Base-by-base conservation (phyloP, 2,113 vertebrate genomes). In the Microtus ochrogaster region DNA sequence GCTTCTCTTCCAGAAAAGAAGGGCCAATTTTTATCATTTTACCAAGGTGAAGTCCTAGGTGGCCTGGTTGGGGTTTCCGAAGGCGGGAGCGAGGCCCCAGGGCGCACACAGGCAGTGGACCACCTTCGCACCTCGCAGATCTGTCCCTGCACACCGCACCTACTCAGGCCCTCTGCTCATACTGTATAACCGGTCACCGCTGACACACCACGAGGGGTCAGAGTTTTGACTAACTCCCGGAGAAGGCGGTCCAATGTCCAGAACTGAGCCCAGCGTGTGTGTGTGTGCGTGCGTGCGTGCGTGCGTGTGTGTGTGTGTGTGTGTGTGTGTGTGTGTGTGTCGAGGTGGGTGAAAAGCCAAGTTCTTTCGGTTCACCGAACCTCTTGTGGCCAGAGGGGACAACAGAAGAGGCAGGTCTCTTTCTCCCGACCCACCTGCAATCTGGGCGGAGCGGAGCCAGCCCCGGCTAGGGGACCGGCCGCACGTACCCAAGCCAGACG, bases 311-410 rank as follows among this genome's bases (percentile, higher is more conserved):
- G 55, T 21, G 55, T 58, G 55, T 19, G 55, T 58, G 55, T 19
- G 55, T 58, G 55, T 58, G 55, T 58, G 55, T 58, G 55, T 58
- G 55, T 58, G 58, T 58, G 58, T 21, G 36, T n/a, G 70, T 72
- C 5, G 11, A 2, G 76, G 72, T 3, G 21, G 41, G 79, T 36
- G 36, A 39, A 72, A 41, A 1, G 39, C 28, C 0, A 28, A 22
- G n/a, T 26, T 39, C 5, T 2, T 3, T 3, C 1, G 0, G 0
- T 17, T 44, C 0, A 0, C 6, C 0, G 13, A 24, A n/a, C 10
- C 13, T 87, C 61, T 5, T 0, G 7, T 10, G 3, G 39, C 0
- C 7, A 19, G 47, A 33, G 3, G 1, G 65, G 52, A 22, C 33
- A 30, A 26, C 7, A 9, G 1, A 41, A 65, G 26, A 0, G 9